phyloP scores from a whole-genome alignment of 2,888 invertebrate genomes.

The Tenodera sinensis region DNA sequence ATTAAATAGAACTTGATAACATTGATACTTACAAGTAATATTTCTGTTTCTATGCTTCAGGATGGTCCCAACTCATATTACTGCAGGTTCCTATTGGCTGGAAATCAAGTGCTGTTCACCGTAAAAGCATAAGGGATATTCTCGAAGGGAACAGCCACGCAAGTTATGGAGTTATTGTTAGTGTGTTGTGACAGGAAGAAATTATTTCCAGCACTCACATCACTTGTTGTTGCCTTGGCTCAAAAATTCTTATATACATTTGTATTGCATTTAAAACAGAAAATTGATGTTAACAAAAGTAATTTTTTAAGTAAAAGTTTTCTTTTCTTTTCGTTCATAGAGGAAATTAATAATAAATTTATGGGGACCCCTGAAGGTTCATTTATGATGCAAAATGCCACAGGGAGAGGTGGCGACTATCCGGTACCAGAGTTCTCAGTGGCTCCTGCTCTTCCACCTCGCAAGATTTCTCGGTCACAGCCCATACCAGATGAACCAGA shows the following conservation, averaged over 20 bases:
- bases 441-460: constrained; percentile 61
- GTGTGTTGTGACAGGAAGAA: background rate
- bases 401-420: constrained; percentile 6
- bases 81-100: background rate
- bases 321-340: background rate
- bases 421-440: constrained; percentile 42
- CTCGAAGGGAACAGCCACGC: background rate
- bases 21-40: background rate
- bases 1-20: too few species aligned
- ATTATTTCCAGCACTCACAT: background rate
- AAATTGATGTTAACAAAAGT: background rate
- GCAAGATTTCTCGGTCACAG: constrained; percentile 51
- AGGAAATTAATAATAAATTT: background rate
- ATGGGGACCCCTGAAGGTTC: constrained; percentile 11
- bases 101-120: background rate
- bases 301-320: background rate
- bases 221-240: background rate
- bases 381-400: constrained; percentile 1
- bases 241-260: background rate
- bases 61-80: background rate
- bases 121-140: background rate
- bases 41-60: background rate
- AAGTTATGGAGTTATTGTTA: background rate
- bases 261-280: background rate
- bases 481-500: constrained; percentile 24